Percentiles rank a stretch among this genome's conserved stretches.
phyloP scores from a whole-genome alignment of 2,797 vertebrate genomes.

The Buphagus erythrorhynchus region DNA sequence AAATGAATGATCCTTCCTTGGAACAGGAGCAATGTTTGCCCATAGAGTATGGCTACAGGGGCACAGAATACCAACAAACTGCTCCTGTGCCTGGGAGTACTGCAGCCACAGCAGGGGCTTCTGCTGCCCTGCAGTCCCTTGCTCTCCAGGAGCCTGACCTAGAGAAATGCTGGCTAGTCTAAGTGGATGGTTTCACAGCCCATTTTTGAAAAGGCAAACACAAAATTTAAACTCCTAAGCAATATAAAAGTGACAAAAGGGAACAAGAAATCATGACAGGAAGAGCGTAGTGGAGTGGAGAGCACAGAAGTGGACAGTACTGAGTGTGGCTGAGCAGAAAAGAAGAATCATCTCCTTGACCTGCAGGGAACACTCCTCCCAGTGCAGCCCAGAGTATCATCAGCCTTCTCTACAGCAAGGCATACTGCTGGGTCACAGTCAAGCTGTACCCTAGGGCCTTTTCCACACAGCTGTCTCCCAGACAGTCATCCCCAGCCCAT shows the following conservation, averaged over 20 bases:
- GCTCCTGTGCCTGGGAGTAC: not conserved
- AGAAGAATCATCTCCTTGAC: not conserved
- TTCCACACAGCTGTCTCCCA: not conserved
- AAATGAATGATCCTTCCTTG: not conserved
- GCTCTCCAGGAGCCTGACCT: not conserved
- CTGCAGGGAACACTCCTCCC: not conserved
- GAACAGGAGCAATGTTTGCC: not conserved
- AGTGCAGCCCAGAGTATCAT: not conserved
- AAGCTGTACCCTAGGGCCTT: not conserved
- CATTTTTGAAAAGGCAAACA: not conserved
- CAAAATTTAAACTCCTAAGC: not conserved
- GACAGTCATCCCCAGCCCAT: accelerated
- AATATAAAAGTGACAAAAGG: not conserved
- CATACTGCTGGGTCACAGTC: not conserved
- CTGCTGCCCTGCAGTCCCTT: not conserved
- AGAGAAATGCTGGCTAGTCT: not conserved
- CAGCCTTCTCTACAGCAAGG: not conserved
- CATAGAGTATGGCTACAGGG: not conserved
- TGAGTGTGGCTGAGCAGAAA: not conserved
- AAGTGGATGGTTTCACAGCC: not conserved
- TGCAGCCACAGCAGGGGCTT: not conserved
- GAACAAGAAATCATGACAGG: not conserved
- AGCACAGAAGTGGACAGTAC: not conserved
- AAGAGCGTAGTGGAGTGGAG: not conserved
- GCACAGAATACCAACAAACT: accelerated